phyloP scores from a whole-genome alignment of 2,113 vertebrate species.

The Pelusios castaneus region DNA sequence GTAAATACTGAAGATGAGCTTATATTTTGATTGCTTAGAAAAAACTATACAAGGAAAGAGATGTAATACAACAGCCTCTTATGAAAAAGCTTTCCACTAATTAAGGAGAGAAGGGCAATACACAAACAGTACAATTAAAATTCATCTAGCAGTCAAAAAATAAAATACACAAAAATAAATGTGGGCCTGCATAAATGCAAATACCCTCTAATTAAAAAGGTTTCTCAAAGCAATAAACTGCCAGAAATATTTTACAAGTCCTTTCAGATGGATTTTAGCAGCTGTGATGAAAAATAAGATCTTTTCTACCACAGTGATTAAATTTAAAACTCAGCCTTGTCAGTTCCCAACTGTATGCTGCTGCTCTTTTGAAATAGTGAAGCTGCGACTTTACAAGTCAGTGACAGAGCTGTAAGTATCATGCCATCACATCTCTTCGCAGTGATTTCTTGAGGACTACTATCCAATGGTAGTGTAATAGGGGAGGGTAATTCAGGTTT shows the following conservation, averaged over 20 bases:
- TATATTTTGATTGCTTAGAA: slow-evolving; percentile 16
- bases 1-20: slow-evolving; percentile 11
- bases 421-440: not conserved
- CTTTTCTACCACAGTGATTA: not conserved
- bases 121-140: not conserved
- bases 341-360: not conserved
- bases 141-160: slow-evolving; percentile 25
- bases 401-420: rapidly evolving
- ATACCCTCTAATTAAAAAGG: not conserved
- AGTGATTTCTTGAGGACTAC: not conserved
- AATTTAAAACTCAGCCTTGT: not conserved
- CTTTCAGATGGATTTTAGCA: not conserved
- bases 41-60: slow-evolving; percentile 50
- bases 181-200: not conserved
- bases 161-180: not conserved
- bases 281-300: not conserved
- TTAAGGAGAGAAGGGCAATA: slow-evolving; percentile 43
- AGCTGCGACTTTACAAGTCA: not conserved
- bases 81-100: not conserved
- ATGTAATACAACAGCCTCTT: slow-evolving; percentile 29
- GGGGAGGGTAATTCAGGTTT: not conserved
- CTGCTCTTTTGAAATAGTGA: not conserved
- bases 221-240: not conserved
- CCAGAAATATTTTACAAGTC: not conserved
- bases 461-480: not conserved